A percentile compares a stretch with the other conserved stretches of the same genome.
Conservation (phyloP, 2,113 vertebrate genomes). For the Ptychochromis oligacanthus region DNA sequence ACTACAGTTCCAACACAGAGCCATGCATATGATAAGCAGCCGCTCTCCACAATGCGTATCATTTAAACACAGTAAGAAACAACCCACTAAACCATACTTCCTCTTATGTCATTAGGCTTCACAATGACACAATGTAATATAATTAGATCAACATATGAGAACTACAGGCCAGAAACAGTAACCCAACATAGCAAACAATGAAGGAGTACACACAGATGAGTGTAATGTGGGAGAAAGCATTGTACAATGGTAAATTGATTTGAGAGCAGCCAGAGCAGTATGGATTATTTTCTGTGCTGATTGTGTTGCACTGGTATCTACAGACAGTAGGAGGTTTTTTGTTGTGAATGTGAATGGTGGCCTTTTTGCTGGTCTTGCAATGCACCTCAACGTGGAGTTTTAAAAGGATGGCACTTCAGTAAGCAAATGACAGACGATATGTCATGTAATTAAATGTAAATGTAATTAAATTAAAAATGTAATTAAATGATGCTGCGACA, state of each 20-base stretch:
- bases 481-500: slow-evolving; percentile 14
- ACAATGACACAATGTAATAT: slow-evolving; percentile 48
- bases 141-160: slow-evolving; percentile 51
- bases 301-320: neutral
- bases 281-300: slow-evolving; percentile 23
- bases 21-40: slow-evolving; percentile 66
- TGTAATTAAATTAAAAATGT: slow-evolving; percentile 26
- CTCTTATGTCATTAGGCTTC: slow-evolving; percentile 50
- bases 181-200: neutral
- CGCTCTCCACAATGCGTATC: slow-evolving; percentile 63
- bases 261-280: slow-evolving; percentile 6
- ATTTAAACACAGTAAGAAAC: slow-evolving; percentile 57
- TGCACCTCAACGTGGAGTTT: slow-evolving; percentile 1
- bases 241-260: slow-evolving; percentile 29
- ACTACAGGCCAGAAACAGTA: slow-evolving; percentile 16
- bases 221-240: slow-evolving; percentile 12
- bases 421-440: slow-evolving; percentile 26
- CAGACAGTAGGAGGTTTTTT: slow-evolving; percentile 4
- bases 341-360: neutral
- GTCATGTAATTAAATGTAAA: too few relatives aligned
- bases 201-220: slow-evolving; percentile 10
- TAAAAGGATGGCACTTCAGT: slow-evolving; percentile 12
- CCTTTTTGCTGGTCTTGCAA: slow-evolving; percentile 2
- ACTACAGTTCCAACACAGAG: slow-evolving; percentile 29
- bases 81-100: slow-evolving; percentile 50